Evolutionary conservation across 92 coral and sea anemone species (phyloP), one percentile per base, ranked within the genome.

Genomic region (Montipora capitata): DNA sequence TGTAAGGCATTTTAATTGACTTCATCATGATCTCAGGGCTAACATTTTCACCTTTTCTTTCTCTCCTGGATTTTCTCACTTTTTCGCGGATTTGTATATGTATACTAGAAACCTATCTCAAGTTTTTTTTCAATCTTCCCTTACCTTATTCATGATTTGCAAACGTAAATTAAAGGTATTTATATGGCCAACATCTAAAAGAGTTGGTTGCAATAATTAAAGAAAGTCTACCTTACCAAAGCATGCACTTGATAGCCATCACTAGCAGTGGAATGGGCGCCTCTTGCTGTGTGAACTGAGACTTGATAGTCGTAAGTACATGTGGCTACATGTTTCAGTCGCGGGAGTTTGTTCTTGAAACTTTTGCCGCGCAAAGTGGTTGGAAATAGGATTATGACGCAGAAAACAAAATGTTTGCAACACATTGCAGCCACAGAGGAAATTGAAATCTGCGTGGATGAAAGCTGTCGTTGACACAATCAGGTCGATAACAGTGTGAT

Each of bases 271-370:
- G 99, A 94, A 16, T 88, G 76, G 9, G 98, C 85, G 10, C 99
- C 99, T 20, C 99, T 93, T 7, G 93, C 96, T 0, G 99, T 95
- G 59, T 93, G 90, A 15, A 97, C 96, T 5, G 95, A 94, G 39
- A 97, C 94, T 56, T 92, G 97, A 72, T 97, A 97, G 1, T 93
- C 85, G 65, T 95, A 97, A 7, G 97, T 95, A 78, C 99, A 97
- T 65, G 20, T 64, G 11, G 57, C 79, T 45, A 51, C 80, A 85
- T 43, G 90, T 10, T 38, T 65, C 48, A 78, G 54, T 8, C 68
- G 72, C 39, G 43, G 51, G 38, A 35, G 5, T 3, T 43, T 11
- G 14, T 43, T 52, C 35, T 78, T 14, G 51, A 41, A 6, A 6
- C 12, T 43, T n/a, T 71, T 42, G 9, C 76, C 76, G 15, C 43